These are phyloP conservation scores for Malachius bipustulatus DNA, from an alignment of 2,888 invertebrate species.

Conservation along the genomic window DNA sequence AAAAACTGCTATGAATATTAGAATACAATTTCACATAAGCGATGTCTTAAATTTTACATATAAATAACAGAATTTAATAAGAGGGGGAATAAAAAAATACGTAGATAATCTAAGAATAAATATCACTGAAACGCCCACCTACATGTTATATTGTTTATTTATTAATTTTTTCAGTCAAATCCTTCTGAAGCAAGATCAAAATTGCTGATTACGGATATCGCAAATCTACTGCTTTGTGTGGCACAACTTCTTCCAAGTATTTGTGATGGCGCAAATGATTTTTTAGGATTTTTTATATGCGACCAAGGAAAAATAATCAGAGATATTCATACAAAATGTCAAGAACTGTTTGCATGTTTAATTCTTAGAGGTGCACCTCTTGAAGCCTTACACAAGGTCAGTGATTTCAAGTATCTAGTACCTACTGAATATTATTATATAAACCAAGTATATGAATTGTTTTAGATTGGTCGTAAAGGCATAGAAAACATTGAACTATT, in stretches of 20 bases:
- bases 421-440: too few relatives aligned
- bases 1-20: too few relatives aligned
- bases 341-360: conserved; percentile 63
- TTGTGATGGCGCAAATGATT: conserved; percentile 49
- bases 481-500: conserved; percentile 44
- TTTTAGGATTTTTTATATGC: conserved; percentile 46
- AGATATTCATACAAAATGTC: conserved; percentile 74
- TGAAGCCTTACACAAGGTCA: conserved; percentile 64
- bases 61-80: too few relatives aligned
- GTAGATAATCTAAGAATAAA: too few relatives aligned
- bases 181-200: conserved; percentile 47
- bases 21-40: too few relatives aligned
- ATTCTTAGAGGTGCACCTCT: conserved; percentile 63
- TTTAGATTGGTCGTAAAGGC: conserved; percentile 44
- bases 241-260: conserved; percentile 60
- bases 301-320: conserved; percentile 57
- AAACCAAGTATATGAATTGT: too few relatives aligned
- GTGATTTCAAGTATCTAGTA: too few relatives aligned
- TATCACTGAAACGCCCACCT: too few relatives aligned
- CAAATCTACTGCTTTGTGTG: conserved; percentile 65
- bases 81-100: too few relatives aligned
- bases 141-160: too few relatives aligned
- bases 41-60: too few relatives aligned
- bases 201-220: conserved; percentile 57
- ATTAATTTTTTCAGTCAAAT: conserved; percentile 46